A percentile compares a stretch with the other conserved stretches of the same genome.
Evolutionary conservation across 2,888 invertebrate species (phyloP).

Genomic region (Lissonota sp.): DNA sequence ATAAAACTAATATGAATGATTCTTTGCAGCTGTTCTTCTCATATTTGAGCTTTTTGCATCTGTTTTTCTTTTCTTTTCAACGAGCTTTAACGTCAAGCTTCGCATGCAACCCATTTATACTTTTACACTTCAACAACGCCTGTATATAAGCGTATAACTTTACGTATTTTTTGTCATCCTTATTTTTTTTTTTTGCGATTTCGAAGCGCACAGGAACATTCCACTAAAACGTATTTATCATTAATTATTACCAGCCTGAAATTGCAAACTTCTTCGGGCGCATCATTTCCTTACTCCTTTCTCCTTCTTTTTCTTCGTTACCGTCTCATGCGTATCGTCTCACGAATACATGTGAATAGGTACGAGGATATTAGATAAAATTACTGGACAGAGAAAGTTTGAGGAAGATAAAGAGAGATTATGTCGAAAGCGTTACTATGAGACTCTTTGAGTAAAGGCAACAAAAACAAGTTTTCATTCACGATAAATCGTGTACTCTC

Average conservation of each 20-base stretch:
- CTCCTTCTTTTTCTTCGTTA: conserved; percentile 14
- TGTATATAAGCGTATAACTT: conserved; percentile 6
- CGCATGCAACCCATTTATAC: conserved; percentile 52
- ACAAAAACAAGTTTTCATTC: conserved; percentile 39
- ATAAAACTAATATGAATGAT: conserved; percentile 53
- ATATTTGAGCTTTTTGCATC: conserved; percentile 63
- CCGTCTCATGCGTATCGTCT: conserved; percentile 11
- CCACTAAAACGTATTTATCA: conserved; percentile 42
- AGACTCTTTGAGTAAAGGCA: conserved; percentile 50
- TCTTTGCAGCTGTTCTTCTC: conserved; percentile 53
- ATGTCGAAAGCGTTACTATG: conserved; percentile 55
- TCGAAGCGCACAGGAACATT: conserved; percentile 48
- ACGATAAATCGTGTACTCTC: conserved; percentile 34
- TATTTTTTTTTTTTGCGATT: conserved; percentile 15
- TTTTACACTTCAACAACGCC: conserved; percentile 59
- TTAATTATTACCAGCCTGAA: conserved; percentile 59
- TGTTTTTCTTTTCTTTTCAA: conserved; percentile 31
- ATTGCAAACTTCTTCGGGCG: conserved; percentile 50
- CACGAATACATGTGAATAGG: conserved; percentile 29
- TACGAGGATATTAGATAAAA: conserved; percentile 35
- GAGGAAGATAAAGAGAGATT: conserved; percentile 41
- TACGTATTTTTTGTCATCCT: background rate
- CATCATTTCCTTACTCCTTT: conserved; percentile 33
- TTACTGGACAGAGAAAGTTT: conserved; percentile 28
- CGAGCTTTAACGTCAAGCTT: conserved; percentile 29